These are phyloP conservation scores for Morpho achilles DNA, from an alignment of 2,888 invertebrate species.

Conservation along the genomic window DNA sequence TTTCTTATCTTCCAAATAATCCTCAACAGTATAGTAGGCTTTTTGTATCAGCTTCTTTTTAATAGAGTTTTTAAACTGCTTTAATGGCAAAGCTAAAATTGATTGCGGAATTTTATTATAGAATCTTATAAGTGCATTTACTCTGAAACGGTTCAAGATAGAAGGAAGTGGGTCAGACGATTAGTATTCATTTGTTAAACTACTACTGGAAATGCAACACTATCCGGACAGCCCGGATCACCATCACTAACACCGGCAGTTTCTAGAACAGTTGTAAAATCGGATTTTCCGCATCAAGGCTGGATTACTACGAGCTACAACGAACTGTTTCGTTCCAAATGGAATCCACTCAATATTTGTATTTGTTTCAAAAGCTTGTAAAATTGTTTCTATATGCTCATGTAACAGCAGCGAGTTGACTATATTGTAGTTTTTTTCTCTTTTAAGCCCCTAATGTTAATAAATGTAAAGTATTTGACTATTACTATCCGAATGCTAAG, in stretches of 20 bases:
- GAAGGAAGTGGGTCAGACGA: constrained; percentile 1
- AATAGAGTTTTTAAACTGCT: too few relatives aligned
- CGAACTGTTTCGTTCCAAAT: constrained; percentile 8
- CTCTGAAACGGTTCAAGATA: too few relatives aligned
- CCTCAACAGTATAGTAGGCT: too few relatives aligned
- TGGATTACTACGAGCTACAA: constrained; percentile 10
- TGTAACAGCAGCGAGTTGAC: not conserved
- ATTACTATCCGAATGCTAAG: too few relatives aligned
- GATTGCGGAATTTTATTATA: too few relatives aligned
- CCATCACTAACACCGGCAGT: constrained; percentile 9
- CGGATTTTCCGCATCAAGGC: constrained; percentile 10
- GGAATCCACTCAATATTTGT: constrained; percentile 3
- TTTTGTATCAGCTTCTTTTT: too few relatives aligned
- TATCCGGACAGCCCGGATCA: constrained; percentile 10
- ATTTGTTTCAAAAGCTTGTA: not conserved
- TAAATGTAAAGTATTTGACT: too few relatives aligned
- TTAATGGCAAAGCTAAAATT: too few relatives aligned
- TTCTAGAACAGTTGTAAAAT: constrained; percentile 13
- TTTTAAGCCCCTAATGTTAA: too few relatives aligned
- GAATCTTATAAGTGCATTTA: too few relatives aligned
- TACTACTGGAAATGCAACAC: constrained; percentile 6
- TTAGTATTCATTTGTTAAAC: constrained; percentile 3
- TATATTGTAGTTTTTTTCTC: too few relatives aligned
- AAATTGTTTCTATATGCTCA: not conserved
- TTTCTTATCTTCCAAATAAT: too few relatives aligned